Evolutionary conservation across 2,797 vertebrate genomes (phyloP).

Genomic region (Sebastiscus albofasciatus): DNA sequence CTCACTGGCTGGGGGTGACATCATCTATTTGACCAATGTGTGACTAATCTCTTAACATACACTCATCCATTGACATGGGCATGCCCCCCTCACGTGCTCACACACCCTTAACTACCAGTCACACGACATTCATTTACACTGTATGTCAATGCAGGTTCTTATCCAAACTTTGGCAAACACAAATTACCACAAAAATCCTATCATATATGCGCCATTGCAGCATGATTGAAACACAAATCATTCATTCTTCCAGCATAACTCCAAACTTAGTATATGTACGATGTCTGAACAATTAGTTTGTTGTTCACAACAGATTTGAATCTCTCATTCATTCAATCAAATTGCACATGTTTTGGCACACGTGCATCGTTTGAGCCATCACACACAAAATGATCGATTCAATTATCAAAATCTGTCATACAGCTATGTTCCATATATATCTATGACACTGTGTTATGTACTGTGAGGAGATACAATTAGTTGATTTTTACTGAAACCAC

Average conservation of each 20-base stretch:
- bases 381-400: too few relatives aligned
- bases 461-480: too few relatives aligned
- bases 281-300: too few relatives aligned
- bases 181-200: neutral
- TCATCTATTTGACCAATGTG: constrained; percentile 1
- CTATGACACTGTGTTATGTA: too few relatives aligned
- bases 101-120: neutral
- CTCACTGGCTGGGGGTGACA: neutral
- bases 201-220: neutral
- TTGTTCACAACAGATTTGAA: too few relatives aligned
- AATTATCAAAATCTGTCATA: too few relatives aligned
- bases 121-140: neutral
- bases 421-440: too few relatives aligned
- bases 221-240: neutral
- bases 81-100: neutral
- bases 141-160: neutral
- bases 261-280: neutral
- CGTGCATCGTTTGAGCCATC: too few relatives aligned
- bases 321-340: too few relatives aligned
- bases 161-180: neutral
- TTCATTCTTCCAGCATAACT: neutral
- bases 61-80: neutral
- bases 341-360: too few relatives aligned
- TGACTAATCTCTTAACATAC: constrained; percentile 1
- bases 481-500: too few relatives aligned